Conservation (phyloP, 2,797 vertebrate species). For the Betta splendens region DNA sequence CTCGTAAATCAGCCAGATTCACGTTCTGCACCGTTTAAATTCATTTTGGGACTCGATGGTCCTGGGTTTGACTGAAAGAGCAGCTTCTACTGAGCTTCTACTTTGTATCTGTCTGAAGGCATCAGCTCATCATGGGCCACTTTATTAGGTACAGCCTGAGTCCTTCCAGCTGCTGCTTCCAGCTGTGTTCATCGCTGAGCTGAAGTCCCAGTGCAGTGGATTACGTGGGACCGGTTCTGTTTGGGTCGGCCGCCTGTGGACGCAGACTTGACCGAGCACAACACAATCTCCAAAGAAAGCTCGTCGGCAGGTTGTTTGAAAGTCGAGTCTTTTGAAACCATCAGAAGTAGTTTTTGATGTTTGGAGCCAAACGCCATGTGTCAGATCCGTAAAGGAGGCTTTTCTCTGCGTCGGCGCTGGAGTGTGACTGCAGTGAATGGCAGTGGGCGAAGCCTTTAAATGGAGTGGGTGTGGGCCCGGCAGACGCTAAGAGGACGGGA, state of each 20-base stretch:
- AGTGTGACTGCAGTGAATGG: conserved; percentile 47
- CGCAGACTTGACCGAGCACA: conserved; percentile 9
- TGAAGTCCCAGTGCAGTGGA: too few relatives aligned
- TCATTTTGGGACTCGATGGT: not conserved
- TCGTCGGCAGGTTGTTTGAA: conserved; percentile 1
- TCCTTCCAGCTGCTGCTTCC: too few relatives aligned
- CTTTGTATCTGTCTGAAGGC: too few relatives aligned
- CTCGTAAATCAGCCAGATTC: conserved; percentile 9
- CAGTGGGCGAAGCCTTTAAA: conserved; percentile 32
- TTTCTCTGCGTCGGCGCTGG: conserved; percentile 12
- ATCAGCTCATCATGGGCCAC: too few relatives aligned
- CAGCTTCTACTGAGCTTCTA: too few relatives aligned
- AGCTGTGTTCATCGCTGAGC: too few relatives aligned
- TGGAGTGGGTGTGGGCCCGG: conserved; percentile 42
- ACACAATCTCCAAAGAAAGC: not conserved
- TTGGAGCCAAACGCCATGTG: conserved; percentile 29
- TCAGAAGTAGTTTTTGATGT: conserved; percentile 3
- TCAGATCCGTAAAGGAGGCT: conserved; percentile 37
- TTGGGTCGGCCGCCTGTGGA: too few relatives aligned
- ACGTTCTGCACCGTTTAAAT: not conserved
- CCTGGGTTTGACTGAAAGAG: not conserved
- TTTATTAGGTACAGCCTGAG: too few relatives aligned
- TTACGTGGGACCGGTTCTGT: too few relatives aligned
- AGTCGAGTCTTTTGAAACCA: not conserved
- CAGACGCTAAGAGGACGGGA: conserved; percentile 57